Evolutionary conservation across 2,113 vertebrate species (phyloP).

Genomic region (Eudorcas thomsonii): DNA sequence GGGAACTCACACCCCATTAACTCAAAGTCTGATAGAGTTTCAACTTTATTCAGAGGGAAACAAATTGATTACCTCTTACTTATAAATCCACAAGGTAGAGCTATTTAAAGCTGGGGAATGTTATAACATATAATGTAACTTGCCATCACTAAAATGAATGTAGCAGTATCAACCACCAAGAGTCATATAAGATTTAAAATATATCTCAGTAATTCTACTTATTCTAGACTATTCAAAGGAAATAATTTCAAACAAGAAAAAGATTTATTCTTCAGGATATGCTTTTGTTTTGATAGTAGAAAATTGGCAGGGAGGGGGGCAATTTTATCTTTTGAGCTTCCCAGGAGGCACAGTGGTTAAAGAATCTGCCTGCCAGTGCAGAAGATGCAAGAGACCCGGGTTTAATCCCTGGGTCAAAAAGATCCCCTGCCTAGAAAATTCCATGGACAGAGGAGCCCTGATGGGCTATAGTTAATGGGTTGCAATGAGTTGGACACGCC

Average conservation of each 20-base stretch:
- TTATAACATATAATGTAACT: background rate
- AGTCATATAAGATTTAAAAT: background rate
- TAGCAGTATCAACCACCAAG: background rate
- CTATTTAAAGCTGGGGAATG: background rate
- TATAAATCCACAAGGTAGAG: background rate
- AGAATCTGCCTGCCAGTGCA: background rate
- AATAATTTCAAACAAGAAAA: background rate
- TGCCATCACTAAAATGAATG: slow-evolving; percentile 8
- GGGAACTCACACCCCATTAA: background rate
- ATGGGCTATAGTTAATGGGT: background rate
- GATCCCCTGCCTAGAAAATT: background rate
- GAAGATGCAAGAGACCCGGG: background rate
- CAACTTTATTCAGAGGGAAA: background rate
- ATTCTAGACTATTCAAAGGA: background rate
- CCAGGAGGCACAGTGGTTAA: background rate
- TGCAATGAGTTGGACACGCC: background rate
- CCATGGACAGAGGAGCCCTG: background rate
- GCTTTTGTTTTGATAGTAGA: slow-evolving; percentile 4
- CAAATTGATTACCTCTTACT: background rate
- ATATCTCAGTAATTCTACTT: background rate
- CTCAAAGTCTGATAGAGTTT: background rate
- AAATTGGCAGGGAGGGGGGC: background rate
- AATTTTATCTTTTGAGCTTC: background rate
- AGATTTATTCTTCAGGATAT: background rate
- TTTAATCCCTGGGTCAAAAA: background rate